Evolutionary conservation across 2,888 invertebrate genomes (phyloP).

Genomic region (Ormyrus pomaceus): DNA sequence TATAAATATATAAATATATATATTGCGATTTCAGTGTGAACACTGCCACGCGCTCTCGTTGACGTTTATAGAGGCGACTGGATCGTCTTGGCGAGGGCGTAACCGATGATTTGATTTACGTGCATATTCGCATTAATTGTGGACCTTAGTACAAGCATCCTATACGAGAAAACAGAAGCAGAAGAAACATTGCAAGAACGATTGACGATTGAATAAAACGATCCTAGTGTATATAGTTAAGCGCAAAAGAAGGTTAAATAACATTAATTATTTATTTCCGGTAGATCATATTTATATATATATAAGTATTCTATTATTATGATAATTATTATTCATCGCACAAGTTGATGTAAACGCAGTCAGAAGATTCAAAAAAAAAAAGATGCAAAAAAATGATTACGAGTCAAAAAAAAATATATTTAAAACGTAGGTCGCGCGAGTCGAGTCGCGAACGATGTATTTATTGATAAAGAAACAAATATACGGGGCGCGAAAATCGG

Average conservation of each 20-base stretch:
- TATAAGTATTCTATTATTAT: slow-evolving; percentile 55
- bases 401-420: slow-evolving; percentile 40
- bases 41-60: slow-evolving; percentile 55
- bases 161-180: slow-evolving; percentile 38
- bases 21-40: slow-evolving; percentile 55
- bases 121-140: slow-evolving; percentile 40
- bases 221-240: slow-evolving; percentile 71
- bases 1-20: slow-evolving; percentile 38
- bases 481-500: slow-evolving; percentile 28
- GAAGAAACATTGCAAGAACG: slow-evolving; percentile 44
- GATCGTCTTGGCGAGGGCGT: slow-evolving; percentile 40
- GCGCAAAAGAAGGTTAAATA: slow-evolving; percentile 56
- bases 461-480: slow-evolving; percentile 42
- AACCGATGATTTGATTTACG: slow-evolving; percentile 42
- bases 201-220: slow-evolving; percentile 46
- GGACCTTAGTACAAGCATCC: slow-evolving; percentile 57
- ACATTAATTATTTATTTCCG: slow-evolving; percentile 71
- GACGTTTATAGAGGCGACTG: slow-evolving; percentile 32
- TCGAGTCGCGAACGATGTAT: slow-evolving; percentile 39
- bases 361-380: slow-evolving; percentile 46
- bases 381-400: slow-evolving; percentile 39
- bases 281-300: slow-evolving; percentile 66
- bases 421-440: slow-evolving; percentile 32
- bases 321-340: slow-evolving; percentile 54
- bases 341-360: slow-evolving; percentile 58